These are phyloP conservation scores for Tuta absoluta DNA, from an alignment of 2,888 invertebrate species.

Conservation along the genomic window DNA sequence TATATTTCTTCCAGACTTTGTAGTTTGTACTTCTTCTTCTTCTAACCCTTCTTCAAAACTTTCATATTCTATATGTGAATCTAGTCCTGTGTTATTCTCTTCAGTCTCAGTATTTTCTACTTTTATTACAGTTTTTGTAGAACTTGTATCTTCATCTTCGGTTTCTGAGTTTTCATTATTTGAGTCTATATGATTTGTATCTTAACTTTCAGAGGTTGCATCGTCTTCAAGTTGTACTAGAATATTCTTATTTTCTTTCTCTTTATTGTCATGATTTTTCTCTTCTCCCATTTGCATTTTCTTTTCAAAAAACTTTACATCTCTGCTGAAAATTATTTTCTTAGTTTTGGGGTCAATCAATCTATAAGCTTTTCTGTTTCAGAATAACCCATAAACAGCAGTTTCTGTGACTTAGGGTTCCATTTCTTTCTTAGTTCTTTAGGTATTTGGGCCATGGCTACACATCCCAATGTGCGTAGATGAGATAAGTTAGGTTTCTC, in stretches of 20 bases:
- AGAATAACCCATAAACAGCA: conserved; percentile 53
- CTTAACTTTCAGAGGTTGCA: background rate
- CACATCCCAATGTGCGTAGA: conserved; percentile 50
- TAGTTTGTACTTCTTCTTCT: background rate
- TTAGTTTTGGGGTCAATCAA: conserved; percentile 31
- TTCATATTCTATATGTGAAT: background rate
- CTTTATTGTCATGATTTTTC: too few relatives aligned
- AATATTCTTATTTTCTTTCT: conserved; percentile 20
- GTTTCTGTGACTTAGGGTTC: conserved; percentile 43
- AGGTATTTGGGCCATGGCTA: conserved; percentile 39
- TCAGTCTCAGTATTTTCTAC: background rate
- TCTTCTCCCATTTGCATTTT: too few relatives aligned
- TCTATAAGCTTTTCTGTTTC: conserved; percentile 44
- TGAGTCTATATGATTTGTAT: background rate
- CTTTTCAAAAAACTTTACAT: conserved; percentile 31
- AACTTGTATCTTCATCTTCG: background rate
- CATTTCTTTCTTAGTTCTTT: conserved; percentile 35
- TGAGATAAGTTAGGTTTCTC: conserved; percentile 45
- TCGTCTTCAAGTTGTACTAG: conserved; percentile 16
- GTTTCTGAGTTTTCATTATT: too few relatives aligned
- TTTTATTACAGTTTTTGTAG: too few relatives aligned
- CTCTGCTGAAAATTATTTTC: conserved; percentile 29
- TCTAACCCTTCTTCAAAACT: too few relatives aligned
- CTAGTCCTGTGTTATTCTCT: background rate
- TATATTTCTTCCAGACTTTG: background rate